Evolutionary conservation across 2,888 invertebrate genomes (phyloP), one percentile per base, ranked within the genome.

Genomic region (Diogma glabrata): DNA sequence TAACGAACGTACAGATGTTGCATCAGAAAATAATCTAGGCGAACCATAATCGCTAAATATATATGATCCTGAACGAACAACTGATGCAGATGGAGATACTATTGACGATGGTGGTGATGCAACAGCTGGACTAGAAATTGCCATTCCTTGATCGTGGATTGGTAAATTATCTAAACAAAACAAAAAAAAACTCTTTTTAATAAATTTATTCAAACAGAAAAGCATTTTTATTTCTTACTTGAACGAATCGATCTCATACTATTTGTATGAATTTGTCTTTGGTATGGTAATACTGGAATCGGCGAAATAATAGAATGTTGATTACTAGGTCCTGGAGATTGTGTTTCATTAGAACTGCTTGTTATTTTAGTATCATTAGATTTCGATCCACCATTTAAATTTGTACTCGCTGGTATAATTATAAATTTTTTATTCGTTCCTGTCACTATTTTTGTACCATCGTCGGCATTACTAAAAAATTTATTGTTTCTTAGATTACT

Each of bases 1-100:
- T 60, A 87, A 77, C 46, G 87, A 87, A 56, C 85, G 75, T 56
- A 87, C 78, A 26, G 87, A 87, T 26, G 81, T 79, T 46, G 81
- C 82, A 72, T 86, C 86, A 50, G 75, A 72, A 58, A 70, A 73
- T 56, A 74, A 67, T 56, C 65, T 67, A 55, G 69, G 66, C 60
- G 76, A 77, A 57, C 77, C 75, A 56, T 72, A 73, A 57, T 85
- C 85, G 51, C 78, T 75, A 61, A 79, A 79, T 54, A 79, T 75
- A 59, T 72, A 72, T 55, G 75, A 75, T 60, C 69, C 70, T 22
- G 65, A 60, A 55, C 64, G 58, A 69, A 69, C 55, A 66, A 62
- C 57, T 53, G 63, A 72, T 67, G 62, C 59, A 70, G 73, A 64
- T 69, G 73, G 62, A n/a, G n/a, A n/a, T n/a, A n/a, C n/a, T n/a